Conservation (phyloP, 30 jellyfish, hydroid and myxozoan genomes). For the Nemopilema nomurai region DNA sequence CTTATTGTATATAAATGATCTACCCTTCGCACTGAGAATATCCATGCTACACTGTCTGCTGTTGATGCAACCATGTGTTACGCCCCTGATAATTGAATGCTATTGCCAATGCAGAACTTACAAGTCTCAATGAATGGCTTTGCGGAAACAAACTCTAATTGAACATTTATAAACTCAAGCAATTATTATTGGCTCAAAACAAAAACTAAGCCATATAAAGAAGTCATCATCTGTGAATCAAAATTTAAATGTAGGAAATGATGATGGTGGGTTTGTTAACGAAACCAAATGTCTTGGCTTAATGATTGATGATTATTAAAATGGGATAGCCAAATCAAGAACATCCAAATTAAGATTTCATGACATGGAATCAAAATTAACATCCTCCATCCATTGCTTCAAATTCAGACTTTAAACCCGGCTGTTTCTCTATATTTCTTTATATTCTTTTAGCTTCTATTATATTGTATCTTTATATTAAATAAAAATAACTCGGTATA, state of each 20-base stretch:
- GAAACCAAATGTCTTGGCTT: background rate
- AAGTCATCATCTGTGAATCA: background rate
- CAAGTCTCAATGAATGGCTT: conserved; percentile 5
- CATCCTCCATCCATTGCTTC: background rate
- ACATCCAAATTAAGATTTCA: background rate
- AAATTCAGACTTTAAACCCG: background rate
- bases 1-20: conserved; percentile 15
- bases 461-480: background rate
- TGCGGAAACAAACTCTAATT: conserved; percentile 4
- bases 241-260: background rate
- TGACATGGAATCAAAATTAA: background rate
- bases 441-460: background rate
- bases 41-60: conserved; percentile 20
- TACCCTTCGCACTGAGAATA: conserved; percentile 15
- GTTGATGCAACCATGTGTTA: conserved; percentile 1
- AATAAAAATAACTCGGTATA: background rate
- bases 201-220: background rate
- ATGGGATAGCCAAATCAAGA: conserved; percentile 2
- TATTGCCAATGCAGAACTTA: conserved; percentile 5
- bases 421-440: background rate
- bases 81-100: conserved; percentile 7
- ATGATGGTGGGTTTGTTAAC: background rate
- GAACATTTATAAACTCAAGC: background rate
- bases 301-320: background rate
- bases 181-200: background rate